Evolutionary conservation across 2,113 vertebrate genomes (phyloP).

Genomic region (Notiomystis cincta): DNA sequence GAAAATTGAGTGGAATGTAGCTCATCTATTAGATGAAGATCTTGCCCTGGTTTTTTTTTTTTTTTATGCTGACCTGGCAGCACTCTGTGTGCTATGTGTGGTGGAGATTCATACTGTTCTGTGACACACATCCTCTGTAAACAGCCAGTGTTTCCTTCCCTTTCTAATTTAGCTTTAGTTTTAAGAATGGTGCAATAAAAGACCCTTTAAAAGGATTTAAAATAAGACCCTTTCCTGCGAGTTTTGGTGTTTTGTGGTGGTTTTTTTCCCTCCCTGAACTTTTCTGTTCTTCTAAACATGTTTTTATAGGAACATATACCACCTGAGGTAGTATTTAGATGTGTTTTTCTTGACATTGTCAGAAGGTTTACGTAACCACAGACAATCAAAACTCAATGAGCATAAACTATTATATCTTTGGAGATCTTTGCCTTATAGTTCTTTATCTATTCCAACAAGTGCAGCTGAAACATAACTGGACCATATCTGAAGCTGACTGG

Average conservation of each 20-base stretch:
- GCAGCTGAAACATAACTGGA: not conserved
- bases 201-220: not conserved
- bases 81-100: not conserved
- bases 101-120: not conserved
- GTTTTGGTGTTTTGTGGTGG: not conserved
- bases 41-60: not conserved
- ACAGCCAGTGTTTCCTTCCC: not conserved
- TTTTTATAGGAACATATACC: not conserved
- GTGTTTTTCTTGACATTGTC: not conserved
- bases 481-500: not conserved
- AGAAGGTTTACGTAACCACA: not conserved
- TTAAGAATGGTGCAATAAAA: not conserved
- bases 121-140: not conserved
- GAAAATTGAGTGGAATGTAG: not conserved
- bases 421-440: not conserved
- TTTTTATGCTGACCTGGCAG: not conserved
- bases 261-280: rapidly evolving
- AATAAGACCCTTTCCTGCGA: not conserved
- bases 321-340: not conserved
- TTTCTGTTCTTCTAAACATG: not conserved
- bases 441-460: not conserved
- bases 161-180: not conserved
- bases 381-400: not conserved
- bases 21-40: not conserved
- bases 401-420: not conserved